Percentiles rank a stretch among this genome's conserved stretches.
Evolutionary conservation across 2,797 vertebrate genomes (phyloP).

Genomic region (Margarornis squamiger): DNA sequence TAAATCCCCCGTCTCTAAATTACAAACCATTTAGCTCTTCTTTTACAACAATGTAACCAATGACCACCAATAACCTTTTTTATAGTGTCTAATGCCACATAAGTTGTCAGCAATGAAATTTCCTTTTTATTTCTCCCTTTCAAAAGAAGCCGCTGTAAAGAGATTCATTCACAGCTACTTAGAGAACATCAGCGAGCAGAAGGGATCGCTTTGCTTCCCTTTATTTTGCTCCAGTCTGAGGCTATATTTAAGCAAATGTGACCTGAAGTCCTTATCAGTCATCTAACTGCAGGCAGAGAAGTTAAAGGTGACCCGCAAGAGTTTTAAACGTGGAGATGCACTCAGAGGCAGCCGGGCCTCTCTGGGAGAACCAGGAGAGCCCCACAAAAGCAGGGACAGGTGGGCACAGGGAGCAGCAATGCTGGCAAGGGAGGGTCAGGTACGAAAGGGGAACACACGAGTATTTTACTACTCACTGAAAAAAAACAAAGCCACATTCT

Average conservation of each 20-base stretch:
- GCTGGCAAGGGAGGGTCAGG: neutral
- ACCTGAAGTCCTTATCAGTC: neutral
- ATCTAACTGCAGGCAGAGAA: neutral
- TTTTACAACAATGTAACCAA: slow-evolving; percentile 58
- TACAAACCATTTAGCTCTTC: slow-evolving; percentile 61
- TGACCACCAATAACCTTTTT: slow-evolving; percentile 61
- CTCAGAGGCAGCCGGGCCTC: neutral
- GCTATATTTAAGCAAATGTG: slow-evolving; percentile 4
- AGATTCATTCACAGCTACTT: slow-evolving; percentile 27
- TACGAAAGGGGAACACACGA: neutral
- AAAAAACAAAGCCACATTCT: neutral
- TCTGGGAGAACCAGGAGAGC: neutral
- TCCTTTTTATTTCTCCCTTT: slow-evolving; percentile 43
- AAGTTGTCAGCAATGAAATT: slow-evolving; percentile 40
- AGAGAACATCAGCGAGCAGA: neutral
- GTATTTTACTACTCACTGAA: neutral
- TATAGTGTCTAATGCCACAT: neutral
- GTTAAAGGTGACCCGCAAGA: neutral
- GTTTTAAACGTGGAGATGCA: neutral
- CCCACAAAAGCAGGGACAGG: neutral
- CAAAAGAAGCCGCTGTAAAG: slow-evolving; percentile 19
- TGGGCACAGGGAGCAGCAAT: rapidly evolving
- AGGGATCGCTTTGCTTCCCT: neutral
- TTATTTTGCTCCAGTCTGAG: neutral
- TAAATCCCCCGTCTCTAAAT: slow-evolving; percentile 65